Percentiles rank a stretch among this genome's conserved stretches.
Evolutionary conservation across 2,888 invertebrate genomes (phyloP).

Genomic region (Diogma glabrata): DNA sequence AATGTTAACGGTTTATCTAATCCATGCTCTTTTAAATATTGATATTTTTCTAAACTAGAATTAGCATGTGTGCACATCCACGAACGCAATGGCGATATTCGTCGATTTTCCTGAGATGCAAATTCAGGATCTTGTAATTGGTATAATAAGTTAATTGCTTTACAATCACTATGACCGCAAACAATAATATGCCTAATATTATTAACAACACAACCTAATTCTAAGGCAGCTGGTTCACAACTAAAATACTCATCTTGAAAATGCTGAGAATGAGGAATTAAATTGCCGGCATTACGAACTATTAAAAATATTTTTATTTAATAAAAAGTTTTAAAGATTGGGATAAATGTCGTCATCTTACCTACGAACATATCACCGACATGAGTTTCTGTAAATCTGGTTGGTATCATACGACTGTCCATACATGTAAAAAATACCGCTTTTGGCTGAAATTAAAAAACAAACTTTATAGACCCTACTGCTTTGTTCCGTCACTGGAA

Average conservation of each 20-base stretch:
- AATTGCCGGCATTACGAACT: constrained; percentile 94
- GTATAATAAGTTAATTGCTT: constrained; percentile 91
- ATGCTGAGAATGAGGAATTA: constrained; percentile 84
- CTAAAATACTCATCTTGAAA: constrained; percentile 79
- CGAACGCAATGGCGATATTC: constrained; percentile 76
- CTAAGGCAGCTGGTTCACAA: constrained; percentile 91
- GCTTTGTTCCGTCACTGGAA: no score
- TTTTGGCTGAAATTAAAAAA: constrained; percentile 68
- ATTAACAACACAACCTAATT: constrained; percentile 86
- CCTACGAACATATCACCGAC: constrained; percentile 98
- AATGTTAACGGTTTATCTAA: constrained; percentile 65
- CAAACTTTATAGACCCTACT: no score
- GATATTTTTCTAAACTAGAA: constrained; percentile 71
- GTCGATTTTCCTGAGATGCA: constrained; percentile 53
- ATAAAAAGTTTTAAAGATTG: constrained; percentile 9
- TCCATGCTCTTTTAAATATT: constrained; percentile 48
- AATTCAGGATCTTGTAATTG: constrained; percentile 67
- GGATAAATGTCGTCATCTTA: constrained; percentile 33
- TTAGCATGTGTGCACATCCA: constrained; percentile 85
- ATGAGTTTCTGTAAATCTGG: constrained; percentile 87
- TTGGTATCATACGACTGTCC: constrained; percentile 95
- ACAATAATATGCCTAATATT: constrained; percentile 87
- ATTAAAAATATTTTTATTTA: constrained; percentile 27
- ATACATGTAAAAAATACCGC: constrained; percentile 96
- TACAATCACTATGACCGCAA: constrained; percentile 96